Conservation (phyloP, 2,797 vertebrate genomes). For the Xenopus petersii region DNA sequence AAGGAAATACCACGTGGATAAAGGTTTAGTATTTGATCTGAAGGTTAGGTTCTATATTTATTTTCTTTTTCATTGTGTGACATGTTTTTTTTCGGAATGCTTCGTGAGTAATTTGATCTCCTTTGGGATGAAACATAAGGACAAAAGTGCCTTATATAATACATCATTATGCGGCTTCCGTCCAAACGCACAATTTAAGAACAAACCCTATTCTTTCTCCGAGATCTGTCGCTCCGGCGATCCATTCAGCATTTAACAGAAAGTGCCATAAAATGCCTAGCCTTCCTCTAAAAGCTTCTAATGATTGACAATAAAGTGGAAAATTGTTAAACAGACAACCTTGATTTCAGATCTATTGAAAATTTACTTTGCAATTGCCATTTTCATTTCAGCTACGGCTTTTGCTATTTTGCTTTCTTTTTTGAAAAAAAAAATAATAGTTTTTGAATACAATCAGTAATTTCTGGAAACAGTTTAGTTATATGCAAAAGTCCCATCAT, state of each 20-base stretch:
- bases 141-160: constrained; percentile 45
- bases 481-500: not conserved
- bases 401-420: not conserved
- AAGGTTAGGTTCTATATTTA: too few species aligned
- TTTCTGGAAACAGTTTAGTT: not conserved
- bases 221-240: constrained; percentile 61
- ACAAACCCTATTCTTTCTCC: constrained; percentile 56
- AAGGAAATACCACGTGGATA: too few species aligned
- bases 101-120: too few species aligned
- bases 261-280: constrained; percentile 67
- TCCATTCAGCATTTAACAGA: constrained; percentile 64
- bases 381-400: constrained; percentile 2
- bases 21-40: too few species aligned
- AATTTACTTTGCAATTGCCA: constrained; percentile 61
- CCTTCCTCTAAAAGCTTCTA: constrained; percentile 63
- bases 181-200: constrained; percentile 69
- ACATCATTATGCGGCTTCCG: constrained; percentile 66
- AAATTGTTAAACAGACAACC: constrained; percentile 66
- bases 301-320: constrained; percentile 67
- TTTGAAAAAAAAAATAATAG: not conserved
- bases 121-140: too few species aligned
- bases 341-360: constrained; percentile 56
- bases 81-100: too few species aligned
- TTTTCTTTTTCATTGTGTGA: too few species aligned
- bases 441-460: not conserved